Conservation (phyloP, 2,797 vertebrate genomes). For the Chaetophractus vellerosus region DNA sequence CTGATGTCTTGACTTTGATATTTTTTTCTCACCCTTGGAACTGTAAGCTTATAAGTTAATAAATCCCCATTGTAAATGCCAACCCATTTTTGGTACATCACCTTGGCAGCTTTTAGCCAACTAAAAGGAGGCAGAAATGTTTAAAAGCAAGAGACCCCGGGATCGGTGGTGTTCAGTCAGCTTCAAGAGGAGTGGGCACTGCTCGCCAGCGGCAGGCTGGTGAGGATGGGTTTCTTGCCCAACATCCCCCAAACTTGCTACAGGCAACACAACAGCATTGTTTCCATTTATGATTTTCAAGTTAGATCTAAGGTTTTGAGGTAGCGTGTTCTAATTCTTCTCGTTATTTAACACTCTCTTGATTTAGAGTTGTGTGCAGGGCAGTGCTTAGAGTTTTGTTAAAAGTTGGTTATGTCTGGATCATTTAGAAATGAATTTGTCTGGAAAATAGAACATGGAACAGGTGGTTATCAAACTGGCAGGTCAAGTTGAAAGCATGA, state of each 20-base stretch:
- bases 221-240: not conserved
- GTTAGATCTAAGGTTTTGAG: not conserved
- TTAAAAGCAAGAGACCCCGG: too few relatives aligned
- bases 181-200: not conserved
- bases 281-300: not conserved
- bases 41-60: too few relatives aligned
- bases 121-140: too few relatives aligned
- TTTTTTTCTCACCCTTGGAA: too few relatives aligned
- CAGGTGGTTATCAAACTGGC: constrained; percentile 1
- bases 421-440: constrained; percentile 24
- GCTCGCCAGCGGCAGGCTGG: not conserved
- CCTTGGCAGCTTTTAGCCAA: too few relatives aligned
- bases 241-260: too few relatives aligned
- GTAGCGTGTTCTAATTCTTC: not conserved
- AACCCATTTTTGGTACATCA: too few relatives aligned
- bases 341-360: not conserved
- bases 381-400: not conserved
- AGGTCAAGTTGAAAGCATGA: not conserved
- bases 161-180: not conserved
- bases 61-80: too few relatives aligned
- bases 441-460: constrained; percentile 10
- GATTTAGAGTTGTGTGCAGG: not conserved
- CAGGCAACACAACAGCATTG: not conserved
- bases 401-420: constrained; percentile 15
- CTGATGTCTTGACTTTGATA: too few relatives aligned